Evolutionary conservation across 2,113 vertebrate genomes (phyloP).

Genomic region (Prietella phreatophila): DNA sequence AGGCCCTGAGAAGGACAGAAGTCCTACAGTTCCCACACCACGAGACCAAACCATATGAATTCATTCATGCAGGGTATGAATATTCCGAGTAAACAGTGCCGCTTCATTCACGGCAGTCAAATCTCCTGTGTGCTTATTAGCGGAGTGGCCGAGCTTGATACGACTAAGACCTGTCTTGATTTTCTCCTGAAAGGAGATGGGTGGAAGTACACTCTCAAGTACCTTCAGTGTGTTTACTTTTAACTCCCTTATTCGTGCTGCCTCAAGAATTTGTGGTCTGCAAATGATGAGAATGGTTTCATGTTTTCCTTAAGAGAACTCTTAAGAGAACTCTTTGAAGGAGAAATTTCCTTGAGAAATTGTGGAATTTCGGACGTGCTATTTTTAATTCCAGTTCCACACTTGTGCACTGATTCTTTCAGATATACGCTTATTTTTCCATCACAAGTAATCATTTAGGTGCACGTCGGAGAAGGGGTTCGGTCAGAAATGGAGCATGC

Average conservation of each 20-base stretch:
- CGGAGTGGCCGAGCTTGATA: slow-evolving; percentile 60
- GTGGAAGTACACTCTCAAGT: slow-evolving; percentile 6
- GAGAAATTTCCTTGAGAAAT: slow-evolving; percentile 17
- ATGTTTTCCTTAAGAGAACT: background rate
- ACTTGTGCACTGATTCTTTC: background rate
- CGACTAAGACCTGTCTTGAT: slow-evolving; percentile 57
- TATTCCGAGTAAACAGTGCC: slow-evolving; percentile 69
- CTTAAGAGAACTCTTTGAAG: background rate
- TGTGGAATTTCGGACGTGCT: background rate
- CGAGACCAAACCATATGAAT: slow-evolving; percentile 62
- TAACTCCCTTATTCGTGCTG: background rate
- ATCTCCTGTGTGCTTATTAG: slow-evolving; percentile 75
- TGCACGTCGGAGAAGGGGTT: background rate
- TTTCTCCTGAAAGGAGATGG: slow-evolving; percentile 58
- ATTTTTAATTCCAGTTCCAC: background rate
- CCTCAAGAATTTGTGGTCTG: background rate
- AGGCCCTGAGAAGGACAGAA: slow-evolving; percentile 47
- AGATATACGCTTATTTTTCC: background rate
- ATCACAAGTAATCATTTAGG: background rate
- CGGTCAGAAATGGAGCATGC: background rate
- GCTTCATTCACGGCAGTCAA: slow-evolving; percentile 64
- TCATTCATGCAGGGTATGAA: slow-evolving; percentile 67
- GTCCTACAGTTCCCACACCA: slow-evolving; percentile 66
- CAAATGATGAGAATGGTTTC: background rate
- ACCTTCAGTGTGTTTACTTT: background rate